phyloP scores from a whole-genome alignment of 2,113 vertebrate genomes.

The Haliaeetus leucogaster region DNA sequence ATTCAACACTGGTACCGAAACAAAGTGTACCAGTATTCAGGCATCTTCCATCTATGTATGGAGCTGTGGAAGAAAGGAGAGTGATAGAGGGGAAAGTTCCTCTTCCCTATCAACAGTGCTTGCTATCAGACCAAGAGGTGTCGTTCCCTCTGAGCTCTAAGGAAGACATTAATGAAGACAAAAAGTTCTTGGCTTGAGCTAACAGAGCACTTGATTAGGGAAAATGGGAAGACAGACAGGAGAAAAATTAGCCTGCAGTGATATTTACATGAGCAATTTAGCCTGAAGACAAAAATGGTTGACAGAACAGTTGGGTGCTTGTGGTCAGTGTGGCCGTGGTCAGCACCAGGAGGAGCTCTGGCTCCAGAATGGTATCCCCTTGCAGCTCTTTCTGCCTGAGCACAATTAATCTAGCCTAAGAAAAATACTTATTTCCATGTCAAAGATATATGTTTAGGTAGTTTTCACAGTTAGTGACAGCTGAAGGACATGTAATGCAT shows the following conservation, averaged over 20 bases:
- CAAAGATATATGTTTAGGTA: background rate
- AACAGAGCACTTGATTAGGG: background rate
- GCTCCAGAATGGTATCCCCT: background rate
- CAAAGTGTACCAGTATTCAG: background rate
- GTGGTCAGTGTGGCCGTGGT: background rate
- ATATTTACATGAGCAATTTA: background rate
- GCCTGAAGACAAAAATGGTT: background rate
- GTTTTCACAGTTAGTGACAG: background rate
- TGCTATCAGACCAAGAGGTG: background rate
- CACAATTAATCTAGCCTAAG: background rate
- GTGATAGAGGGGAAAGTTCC: background rate
- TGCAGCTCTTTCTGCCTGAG: background rate
- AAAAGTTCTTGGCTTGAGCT: background rate
- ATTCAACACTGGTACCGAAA: background rate
- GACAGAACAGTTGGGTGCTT: background rate
- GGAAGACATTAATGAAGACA: background rate
- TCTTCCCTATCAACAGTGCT: background rate
- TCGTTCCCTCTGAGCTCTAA: background rate
- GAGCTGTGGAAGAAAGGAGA: background rate
- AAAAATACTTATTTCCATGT: background rate
- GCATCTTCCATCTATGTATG: rapidly evolving
- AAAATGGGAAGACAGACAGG: background rate
- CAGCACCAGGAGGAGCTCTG: background rate
- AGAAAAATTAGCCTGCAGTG: background rate
- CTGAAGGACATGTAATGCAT: background rate